Evolutionary conservation across 2,113 vertebrate species (phyloP), one percentile per base, ranked within the genome.

Genomic region (Dipodomys ordii): DNA sequence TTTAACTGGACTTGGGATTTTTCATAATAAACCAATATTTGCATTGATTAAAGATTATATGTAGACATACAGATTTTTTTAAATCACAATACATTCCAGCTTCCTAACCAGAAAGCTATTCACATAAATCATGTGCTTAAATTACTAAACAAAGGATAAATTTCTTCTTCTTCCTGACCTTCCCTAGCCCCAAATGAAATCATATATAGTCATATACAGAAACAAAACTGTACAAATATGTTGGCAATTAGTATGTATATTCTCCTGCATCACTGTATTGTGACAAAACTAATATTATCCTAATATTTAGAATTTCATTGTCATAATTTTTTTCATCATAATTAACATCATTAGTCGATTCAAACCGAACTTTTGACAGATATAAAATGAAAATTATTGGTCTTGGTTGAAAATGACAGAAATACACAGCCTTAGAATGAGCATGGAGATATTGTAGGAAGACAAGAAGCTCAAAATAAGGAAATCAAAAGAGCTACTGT

Each of bases 271-370:
- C 12, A 67, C 0, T 22, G 0, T 1, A 84, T 12, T 65, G 68
- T 28, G 81, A 53, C 60, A 81, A 87, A 95, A 74, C 10, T 28
- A 28, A 16, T 57, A 18, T 57, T 57, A 57, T 57, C 19, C 9
- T 91, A 95, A 80, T 64, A 20, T 44, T 92, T 23, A 87, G 22
- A 90, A 95, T 78, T 71, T 76, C 39, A 91, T 25, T 90, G 62
- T 44, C 53, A 65, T 46, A 39, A 77, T 39, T 25, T 67, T 89
- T 79, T 64, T 57, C 46, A 53, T 90, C 60, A 62, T 79, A 87
- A 35, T 80, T 80, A 68, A 92, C 30, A 12, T 27, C 6, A 84
- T 76, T 79, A 71, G 27, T 69, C 86, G 4, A 72, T 80, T 65
- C 3, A 74, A 71, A 86, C 30, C 22, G 83, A 46, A 49, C 9